Percentiles rank a stretch among this genome's conserved stretches.
phyloP scores from a whole-genome alignment of 2,113 vertebrate species.

The Hyla sarda region DNA sequence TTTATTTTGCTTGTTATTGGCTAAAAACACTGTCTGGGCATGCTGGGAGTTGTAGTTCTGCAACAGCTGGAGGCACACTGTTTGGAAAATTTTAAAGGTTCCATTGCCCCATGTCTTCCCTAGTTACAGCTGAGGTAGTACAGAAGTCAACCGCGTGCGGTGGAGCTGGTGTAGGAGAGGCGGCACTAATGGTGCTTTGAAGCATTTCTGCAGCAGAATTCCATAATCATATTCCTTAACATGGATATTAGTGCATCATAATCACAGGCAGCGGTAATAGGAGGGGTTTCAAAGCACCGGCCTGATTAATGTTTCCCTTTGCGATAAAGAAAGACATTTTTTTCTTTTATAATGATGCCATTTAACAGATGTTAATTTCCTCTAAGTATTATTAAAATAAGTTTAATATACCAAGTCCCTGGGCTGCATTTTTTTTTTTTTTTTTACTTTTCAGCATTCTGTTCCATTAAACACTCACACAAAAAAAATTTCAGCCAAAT shows the following conservation, averaged over 20 bases:
- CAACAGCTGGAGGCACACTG: no score
- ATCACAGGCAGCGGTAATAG: slow-evolving; percentile 21
- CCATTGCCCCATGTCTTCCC: neutral
- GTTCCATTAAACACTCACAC: slow-evolving; percentile 1
- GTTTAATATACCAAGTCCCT: slow-evolving; percentile 60
- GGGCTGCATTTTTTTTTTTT: slow-evolving; percentile 22
- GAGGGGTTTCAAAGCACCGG: slow-evolving; percentile 23
- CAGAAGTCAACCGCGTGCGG: neutral
- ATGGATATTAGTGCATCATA: slow-evolving; percentile 38
- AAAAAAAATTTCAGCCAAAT: neutral
- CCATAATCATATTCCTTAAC: slow-evolving; percentile 41
- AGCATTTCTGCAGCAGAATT: slow-evolving; percentile 27
- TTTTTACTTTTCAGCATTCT: slow-evolving; percentile 49
- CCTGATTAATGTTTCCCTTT: slow-evolving; percentile 57
- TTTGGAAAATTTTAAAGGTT: neutral
- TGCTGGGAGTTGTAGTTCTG: no score
- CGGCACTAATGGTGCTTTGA: slow-evolving; percentile 7
- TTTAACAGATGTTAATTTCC: slow-evolving; percentile 60
- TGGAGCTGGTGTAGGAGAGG: neutral
- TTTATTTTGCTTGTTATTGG: no score
- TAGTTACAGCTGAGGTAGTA: neutral
- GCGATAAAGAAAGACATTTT: slow-evolving; percentile 53
- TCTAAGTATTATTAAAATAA: slow-evolving; percentile 61
- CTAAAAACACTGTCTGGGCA: no score
- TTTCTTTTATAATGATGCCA: slow-evolving; percentile 51